Conservation (phyloP, 2,797 vertebrate genomes). For the Pogonophryne albipinna region DNA sequence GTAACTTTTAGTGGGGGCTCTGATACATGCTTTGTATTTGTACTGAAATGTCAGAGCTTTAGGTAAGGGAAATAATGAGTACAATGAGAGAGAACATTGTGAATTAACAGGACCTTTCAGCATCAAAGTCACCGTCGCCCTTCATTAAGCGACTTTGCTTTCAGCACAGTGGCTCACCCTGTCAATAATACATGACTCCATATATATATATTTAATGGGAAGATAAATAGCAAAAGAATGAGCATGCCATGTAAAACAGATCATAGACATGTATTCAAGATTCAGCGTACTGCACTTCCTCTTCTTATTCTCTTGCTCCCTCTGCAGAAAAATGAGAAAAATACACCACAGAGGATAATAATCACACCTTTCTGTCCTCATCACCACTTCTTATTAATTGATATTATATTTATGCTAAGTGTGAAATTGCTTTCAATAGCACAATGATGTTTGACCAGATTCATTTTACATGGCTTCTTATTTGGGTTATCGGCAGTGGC, state of each 20-base stretch:
- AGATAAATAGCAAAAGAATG: slow-evolving; percentile 27
- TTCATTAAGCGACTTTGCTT: slow-evolving; percentile 31
- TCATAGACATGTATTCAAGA: slow-evolving; percentile 10
- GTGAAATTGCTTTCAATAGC: slow-evolving; percentile 2
- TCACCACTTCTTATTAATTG: neutral
- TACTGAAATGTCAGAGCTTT: slow-evolving; percentile 38
- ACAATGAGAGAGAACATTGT: neutral
- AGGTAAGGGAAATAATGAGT: slow-evolving; percentile 61
- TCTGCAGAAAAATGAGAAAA: slow-evolving; percentile 74
- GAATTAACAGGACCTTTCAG: slow-evolving; percentile 33
- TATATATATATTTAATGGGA: slow-evolving; percentile 8
- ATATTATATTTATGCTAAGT: neutral
- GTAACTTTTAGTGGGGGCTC: neutral
- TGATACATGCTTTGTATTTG: slow-evolving; percentile 6
- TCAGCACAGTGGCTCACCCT: slow-evolving; percentile 7
- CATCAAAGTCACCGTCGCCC: slow-evolving; percentile 36
- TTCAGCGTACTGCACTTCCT: neutral
- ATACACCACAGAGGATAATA: slow-evolving; percentile 44
- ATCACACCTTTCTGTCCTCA: slow-evolving; percentile 7
- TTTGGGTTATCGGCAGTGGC: slow-evolving; percentile 65
- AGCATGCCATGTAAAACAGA: slow-evolving; percentile 34
- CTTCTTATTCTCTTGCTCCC: slow-evolving; percentile 76
- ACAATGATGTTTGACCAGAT: slow-evolving; percentile 15
- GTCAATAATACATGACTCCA: slow-evolving; percentile 44
- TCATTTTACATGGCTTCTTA: slow-evolving; percentile 37